A percentile compares a stretch with the other conserved stretches of the same genome.
Evolutionary conservation across 2,797 vertebrate species (phyloP).

Genomic region (Channallabes apus): DNA sequence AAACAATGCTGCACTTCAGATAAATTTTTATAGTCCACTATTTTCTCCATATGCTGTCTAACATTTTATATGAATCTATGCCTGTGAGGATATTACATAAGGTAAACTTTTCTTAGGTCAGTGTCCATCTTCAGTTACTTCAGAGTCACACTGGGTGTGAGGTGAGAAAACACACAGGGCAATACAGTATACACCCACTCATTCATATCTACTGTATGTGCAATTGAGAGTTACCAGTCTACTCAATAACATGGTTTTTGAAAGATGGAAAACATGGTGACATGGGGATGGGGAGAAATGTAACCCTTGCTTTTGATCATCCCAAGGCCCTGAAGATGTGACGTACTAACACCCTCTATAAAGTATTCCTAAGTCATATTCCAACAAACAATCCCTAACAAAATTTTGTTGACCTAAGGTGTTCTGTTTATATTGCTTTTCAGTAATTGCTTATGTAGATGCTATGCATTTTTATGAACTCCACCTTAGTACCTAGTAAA

Average conservation of each 20-base stretch:
- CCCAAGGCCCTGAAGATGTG: not conserved
- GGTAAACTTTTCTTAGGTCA: not conserved
- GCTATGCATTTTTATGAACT: not conserved
- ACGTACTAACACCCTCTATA: not conserved
- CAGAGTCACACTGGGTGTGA: not conserved
- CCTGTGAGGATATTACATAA: not conserved
- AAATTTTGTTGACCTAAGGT: not conserved
- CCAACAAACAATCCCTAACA: not conserved
- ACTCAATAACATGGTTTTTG: not conserved
- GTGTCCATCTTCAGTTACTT: not conserved
- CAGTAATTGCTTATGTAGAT: not conserved
- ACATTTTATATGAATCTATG: not conserved
- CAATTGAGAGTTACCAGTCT: not conserved
- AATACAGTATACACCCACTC: not conserved
- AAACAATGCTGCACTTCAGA: constrained; percentile 10
- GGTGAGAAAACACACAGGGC: not conserved
- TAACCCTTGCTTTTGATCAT: not conserved
- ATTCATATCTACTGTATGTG: not conserved
- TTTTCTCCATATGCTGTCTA: not conserved
- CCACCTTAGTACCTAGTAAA: not conserved
- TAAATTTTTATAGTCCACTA: not conserved
- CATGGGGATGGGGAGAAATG: not conserved
- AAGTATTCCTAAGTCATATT: not conserved
- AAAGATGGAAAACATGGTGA: not conserved
- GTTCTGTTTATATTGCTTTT: not conserved